Base-by-base conservation (phyloP, 1,140 invertebrate species). In the Capitella teleta region DNA sequence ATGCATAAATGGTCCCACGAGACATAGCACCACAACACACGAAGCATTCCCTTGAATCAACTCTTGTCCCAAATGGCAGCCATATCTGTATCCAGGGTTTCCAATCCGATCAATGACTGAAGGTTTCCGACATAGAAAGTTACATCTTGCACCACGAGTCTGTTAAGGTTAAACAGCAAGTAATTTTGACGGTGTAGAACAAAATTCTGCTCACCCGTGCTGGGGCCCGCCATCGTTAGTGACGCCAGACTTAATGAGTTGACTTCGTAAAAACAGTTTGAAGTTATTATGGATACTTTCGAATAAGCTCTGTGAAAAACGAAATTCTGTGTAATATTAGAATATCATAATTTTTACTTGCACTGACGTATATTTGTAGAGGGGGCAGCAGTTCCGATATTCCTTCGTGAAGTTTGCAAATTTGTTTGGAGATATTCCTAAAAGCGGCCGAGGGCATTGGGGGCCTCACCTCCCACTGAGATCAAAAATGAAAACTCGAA, bases 141-240 rank as follows among this genome's bases (percentile, higher is more conserved):
- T 25, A 44, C 25, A 44, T 44, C 42, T 18, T 21, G 23, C 21
- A 44, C 25, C 8, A 44, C 42, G 6, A 44, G 25, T 6, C 42
- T 44, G 32, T 1, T 34, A 34, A 34, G 16, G 16, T 34, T 12
- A 16, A 12, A 12, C 16, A 34, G 10, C 10, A 12, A 34, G 16
- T 12, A 34, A 34, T 34, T 12, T 34, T 0, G 10, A 12, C 16
- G 10, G 1, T 12, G 16, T 34, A 16, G 10, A 51, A 43, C 5
- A 49, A 40, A 32, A 51, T n/a, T 21, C 12, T 42, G 40, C 68
- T 73, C 68, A 82, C 80, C 91, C 92, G 69, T 97, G 91, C 64
- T 94, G 87, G 1, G 93, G 91, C 28, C 91, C 90, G 36, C 91
- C 92, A 74, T 97, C 89, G 60, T 91, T 93, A 21, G 83, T 81